Percentiles rank a stretch among this genome's conserved stretches.
phyloP scores from a whole-genome alignment of 1,140 invertebrate genomes.

The Solen grandis region DNA sequence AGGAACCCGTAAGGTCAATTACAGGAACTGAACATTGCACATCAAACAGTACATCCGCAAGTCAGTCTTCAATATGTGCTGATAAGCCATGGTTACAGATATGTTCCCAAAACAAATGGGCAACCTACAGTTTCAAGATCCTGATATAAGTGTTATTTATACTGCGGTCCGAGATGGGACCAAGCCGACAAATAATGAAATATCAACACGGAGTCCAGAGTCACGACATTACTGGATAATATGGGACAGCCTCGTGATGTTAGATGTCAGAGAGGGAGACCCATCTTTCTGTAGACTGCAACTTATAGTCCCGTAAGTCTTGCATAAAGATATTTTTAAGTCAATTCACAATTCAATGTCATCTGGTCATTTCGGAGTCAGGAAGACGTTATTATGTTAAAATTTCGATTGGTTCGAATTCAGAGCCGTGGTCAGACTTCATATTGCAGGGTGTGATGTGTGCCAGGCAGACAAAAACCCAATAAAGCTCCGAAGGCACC shows the following conservation, averaged over 20 bases:
- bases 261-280: no score
- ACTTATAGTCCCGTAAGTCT: neutral
- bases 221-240: constrained; percentile 22
- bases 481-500: constrained; percentile 5
- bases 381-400: constrained; percentile 7
- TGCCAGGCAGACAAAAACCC: constrained; percentile 27
- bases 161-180: neutral
- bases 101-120: neutral
- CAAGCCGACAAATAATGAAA: neutral
- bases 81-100: neutral
- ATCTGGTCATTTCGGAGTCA: constrained; percentile 20
- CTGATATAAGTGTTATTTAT: neutral
- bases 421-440: constrained; percentile 1
- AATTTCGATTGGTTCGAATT: neutral
- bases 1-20: no score
- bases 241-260: constrained; percentile 4
- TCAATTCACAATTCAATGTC: constrained; percentile 11
- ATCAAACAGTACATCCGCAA: no score
- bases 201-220: neutral
- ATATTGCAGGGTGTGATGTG: constrained; percentile 3
- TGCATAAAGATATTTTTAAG: neutral
- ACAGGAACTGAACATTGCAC: no score
- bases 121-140: neutral
- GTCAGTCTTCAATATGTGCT: neutral
- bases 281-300: no score